These are phyloP conservation scores for Andrena trimmerana DNA, from an alignment of 2,888 invertebrate species.

Conservation along the genomic window DNA sequence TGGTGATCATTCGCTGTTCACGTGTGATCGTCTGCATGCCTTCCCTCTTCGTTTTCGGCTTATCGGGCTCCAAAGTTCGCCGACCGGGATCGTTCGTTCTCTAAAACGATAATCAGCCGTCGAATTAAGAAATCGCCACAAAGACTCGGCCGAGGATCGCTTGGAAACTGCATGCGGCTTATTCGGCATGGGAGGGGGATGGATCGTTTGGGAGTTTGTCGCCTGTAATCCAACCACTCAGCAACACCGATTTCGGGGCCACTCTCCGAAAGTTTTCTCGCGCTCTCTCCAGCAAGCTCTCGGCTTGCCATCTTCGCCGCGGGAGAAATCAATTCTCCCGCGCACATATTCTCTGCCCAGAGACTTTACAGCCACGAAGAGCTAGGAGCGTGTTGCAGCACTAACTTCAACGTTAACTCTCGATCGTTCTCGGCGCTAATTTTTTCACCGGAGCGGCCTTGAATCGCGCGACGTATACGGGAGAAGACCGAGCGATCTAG, in stretches of 20 bases:
- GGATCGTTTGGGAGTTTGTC: conserved; percentile 25
- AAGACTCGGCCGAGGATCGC: neutral
- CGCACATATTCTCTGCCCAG: too few relatives aligned
- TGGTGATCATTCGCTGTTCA: neutral
- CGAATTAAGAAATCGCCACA: neutral
- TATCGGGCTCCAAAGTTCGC: neutral
- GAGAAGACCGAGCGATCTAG: too few relatives aligned
- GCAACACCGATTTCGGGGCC: conserved; percentile 26
- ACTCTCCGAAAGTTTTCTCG: conserved; percentile 33
- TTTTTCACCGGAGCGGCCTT: too few relatives aligned
- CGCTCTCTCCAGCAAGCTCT: neutral
- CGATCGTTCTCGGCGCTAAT: too few relatives aligned
- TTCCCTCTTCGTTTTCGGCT: neutral
- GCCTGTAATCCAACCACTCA: neutral
- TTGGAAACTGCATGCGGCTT: conserved; percentile 52
- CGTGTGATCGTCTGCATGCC: neutral
- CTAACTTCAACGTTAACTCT: too few relatives aligned
- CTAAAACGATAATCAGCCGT: too few relatives aligned
- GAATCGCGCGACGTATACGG: too few relatives aligned
- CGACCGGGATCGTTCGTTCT: neutral
- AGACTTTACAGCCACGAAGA: too few relatives aligned
- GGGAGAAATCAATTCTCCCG: neutral
- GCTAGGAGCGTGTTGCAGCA: too few relatives aligned
- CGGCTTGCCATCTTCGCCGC: neutral
- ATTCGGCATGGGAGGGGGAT: conserved; percentile 43